Conservation (phyloP, 1,140 invertebrate species). For the Lepeophtheirus salmonis region DNA sequence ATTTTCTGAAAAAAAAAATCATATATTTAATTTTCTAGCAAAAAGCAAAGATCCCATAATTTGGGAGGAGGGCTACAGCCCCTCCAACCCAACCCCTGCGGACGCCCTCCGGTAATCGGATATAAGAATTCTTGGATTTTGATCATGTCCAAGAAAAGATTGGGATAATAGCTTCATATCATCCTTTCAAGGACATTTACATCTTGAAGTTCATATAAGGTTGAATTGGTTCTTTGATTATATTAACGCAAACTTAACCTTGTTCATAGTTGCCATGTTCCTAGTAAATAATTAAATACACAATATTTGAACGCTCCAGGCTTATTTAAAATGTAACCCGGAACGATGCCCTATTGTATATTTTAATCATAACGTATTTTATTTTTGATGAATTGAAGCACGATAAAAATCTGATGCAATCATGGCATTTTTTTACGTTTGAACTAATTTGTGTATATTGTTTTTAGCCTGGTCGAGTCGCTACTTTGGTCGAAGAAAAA, state of each 20-base stretch:
- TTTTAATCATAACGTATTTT: too few species aligned
- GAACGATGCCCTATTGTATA: neutral
- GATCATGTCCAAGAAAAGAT: neutral
- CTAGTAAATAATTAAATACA: slow-evolving; percentile 8
- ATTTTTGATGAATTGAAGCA: neutral
- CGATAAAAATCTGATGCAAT: neutral
- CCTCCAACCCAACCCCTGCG: too few species aligned
- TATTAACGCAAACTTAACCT: neutral
- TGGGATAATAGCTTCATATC: neutral
- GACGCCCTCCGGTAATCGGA: neutral
- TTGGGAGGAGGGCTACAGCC: too few species aligned
- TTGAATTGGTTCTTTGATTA: neutral
- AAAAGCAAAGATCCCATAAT: too few species aligned
- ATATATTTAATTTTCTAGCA: too few species aligned
- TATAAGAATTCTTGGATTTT: neutral
- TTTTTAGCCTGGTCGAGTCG: slow-evolving; percentile 55
- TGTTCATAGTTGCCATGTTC: neutral
- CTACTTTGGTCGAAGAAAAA: slow-evolving; percentile 48
- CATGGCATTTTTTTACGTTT: neutral
- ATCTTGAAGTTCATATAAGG: neutral
- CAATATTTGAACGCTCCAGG: neutral
- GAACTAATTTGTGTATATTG: slow-evolving; percentile 19
- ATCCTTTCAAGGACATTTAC: neutral
- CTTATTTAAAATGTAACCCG: neutral
- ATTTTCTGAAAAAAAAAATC: too few species aligned